Evolutionary conservation across 2,888 invertebrate genomes (phyloP).

Genomic region (Macrosoma leucophasiata): DNA sequence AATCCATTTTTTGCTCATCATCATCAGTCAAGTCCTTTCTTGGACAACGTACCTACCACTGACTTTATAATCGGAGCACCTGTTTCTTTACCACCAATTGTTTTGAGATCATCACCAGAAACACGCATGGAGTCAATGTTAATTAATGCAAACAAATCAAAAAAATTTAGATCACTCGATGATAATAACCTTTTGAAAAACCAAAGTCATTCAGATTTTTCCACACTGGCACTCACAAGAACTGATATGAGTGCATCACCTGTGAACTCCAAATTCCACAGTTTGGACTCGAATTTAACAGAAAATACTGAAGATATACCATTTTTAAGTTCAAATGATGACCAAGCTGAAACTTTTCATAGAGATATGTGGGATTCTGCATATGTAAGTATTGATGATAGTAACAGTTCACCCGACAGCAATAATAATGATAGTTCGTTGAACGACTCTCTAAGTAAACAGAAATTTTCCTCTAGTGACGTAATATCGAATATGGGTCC

Average conservation of each 20-base stretch:
- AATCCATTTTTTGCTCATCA: conserved; percentile 58
- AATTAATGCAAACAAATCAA: conserved; percentile 29
- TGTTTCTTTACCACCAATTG: conserved; percentile 60
- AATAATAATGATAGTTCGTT: conserved; percentile 47
- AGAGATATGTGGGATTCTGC: conserved; percentile 73
- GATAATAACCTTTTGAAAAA: background rate
- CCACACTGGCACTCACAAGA: too few species aligned
- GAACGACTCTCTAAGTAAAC: conserved; percentile 40
- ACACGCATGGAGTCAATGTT: conserved; percentile 45
- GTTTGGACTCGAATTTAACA: conserved; percentile 45
- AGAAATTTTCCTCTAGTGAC: conserved; percentile 34
- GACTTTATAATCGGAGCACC: conserved; percentile 72
- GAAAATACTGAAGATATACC: too few species aligned
- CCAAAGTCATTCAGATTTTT: too few species aligned
- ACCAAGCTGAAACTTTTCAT: conserved; percentile 22
- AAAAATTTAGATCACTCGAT: conserved; percentile 4
- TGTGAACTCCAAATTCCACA: too few species aligned
- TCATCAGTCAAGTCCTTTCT: conserved; percentile 27
- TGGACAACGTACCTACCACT: conserved; percentile 39
- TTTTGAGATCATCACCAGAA: conserved; percentile 49
- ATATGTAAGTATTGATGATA: conserved; percentile 72
- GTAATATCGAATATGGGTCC: conserved; percentile 57
- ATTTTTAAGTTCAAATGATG: conserved; percentile 23
- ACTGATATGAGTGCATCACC: too few species aligned
- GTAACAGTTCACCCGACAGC: conserved; percentile 57